Percentiles rank a stretch among this genome's conserved stretches.
These are phyloP conservation scores for Atethmia centrago DNA, from an alignment of 2,888 invertebrate species.

Conservation along the genomic window DNA sequence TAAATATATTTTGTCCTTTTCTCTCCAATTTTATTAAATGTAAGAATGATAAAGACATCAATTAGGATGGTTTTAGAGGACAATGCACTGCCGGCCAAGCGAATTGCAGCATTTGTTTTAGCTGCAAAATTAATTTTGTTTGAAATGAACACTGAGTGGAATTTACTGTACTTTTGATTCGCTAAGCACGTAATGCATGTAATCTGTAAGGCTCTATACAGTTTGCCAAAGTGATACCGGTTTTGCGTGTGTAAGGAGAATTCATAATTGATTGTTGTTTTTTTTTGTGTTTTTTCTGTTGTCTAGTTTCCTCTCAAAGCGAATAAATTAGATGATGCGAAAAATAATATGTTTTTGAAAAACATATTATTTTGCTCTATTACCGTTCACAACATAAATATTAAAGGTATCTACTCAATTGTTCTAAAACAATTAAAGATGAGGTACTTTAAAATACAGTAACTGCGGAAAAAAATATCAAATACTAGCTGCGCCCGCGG, in stretches of 20 bases:
- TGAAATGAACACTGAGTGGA: constrained; percentile 7
- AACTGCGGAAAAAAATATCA: too few relatives aligned
- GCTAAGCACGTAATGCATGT: constrained; percentile 18
- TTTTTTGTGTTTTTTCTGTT: not conserved
- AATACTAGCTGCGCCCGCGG: too few relatives aligned
- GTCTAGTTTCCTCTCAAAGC: not conserved
- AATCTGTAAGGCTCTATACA: not conserved
- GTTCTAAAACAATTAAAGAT: not conserved
- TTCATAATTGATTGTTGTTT: too few relatives aligned
- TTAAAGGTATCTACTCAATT: not conserved
- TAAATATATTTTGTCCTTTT: constrained; percentile 61
- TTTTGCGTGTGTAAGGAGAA: not conserved
- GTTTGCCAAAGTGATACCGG: constrained; percentile 1
- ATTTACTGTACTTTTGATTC: constrained; percentile 11
- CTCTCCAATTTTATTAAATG: constrained; percentile 4
- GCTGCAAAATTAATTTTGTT: constrained; percentile 20
- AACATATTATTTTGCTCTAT: not conserved
- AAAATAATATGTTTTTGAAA: not conserved
- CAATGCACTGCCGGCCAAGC: constrained; percentile 18
- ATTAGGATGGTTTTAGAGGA: constrained; percentile 7
- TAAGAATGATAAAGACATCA: constrained; percentile 1
- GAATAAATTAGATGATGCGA: not conserved
- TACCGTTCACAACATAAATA: not conserved
- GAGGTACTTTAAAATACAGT: too few relatives aligned
- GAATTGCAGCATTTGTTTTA: constrained; percentile 16